Evolutionary conservation across 2,113 vertebrate genomes (phyloP), one percentile per base, ranked within the genome.

Genomic region (Coracopsis vasa): DNA sequence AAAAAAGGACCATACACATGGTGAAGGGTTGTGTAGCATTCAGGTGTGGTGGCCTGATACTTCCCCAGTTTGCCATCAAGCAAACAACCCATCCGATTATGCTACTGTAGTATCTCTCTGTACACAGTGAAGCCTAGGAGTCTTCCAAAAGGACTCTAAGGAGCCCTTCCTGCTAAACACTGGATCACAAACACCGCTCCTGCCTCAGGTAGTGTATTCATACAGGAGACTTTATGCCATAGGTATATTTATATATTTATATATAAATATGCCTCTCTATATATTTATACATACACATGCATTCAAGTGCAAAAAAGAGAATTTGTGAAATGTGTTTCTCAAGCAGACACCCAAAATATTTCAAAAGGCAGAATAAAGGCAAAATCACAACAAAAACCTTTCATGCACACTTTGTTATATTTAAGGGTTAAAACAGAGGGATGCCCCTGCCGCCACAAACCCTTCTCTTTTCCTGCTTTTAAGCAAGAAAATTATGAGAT

Each of bases 41-140:
- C 44, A 56, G 28, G 17, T 51, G 53, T 58, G 47, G 27, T 48
- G 64, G 17, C 24, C 31, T 41, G 28, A 13, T 15, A 9, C 21
- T 37, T 66, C 54, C 44, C 54, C 41, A 33, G 15, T 0, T 70
- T 45, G 37, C 37, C 45, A 44, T 11, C 0, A 0, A 80, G 44
- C 0, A 0, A 77, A 13, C 16, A 64, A 6, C 35, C 15, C 24
- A 13, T 31, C 13, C 11, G 8, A 6, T 16, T 13, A 16, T 0
- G 0, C 19, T 83, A 4, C 51, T 65, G 21, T 28, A 27, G 18
- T 4, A 10, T 28, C n/a, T 61, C 19, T 25, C 33, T 58, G 28
- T 7, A 3, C 0, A 3, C 21, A 51, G 3, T 28, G 53, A 82
- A 80, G n/a, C 10, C 62, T 67, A 80, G 51, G 45, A 77, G 14